Conservation (phyloP, 2,797 vertebrate species). For the Pogonophryne albipinna region DNA sequence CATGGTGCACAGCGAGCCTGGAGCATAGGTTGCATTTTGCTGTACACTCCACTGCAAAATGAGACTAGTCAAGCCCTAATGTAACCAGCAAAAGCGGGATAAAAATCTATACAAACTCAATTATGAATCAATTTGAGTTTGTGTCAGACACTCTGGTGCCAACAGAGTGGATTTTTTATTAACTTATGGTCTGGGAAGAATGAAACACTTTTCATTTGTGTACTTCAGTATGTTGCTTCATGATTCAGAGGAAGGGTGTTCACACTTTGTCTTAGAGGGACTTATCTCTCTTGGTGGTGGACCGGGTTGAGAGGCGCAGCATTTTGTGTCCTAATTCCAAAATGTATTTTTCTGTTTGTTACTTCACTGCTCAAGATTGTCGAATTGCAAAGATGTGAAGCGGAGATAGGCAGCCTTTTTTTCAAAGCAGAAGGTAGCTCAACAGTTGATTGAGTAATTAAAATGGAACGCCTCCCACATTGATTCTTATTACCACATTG, state of each 20-base stretch:
- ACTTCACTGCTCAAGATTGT: conserved; percentile 22
- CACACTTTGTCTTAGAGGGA: conserved; percentile 78
- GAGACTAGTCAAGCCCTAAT: conserved; percentile 89
- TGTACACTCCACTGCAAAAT: conserved; percentile 87
- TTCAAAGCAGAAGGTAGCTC: conserved; percentile 57
- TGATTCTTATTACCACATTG: conserved; percentile 61
- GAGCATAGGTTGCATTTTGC: conserved; percentile 83
- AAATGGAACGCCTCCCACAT: conserved; percentile 67
- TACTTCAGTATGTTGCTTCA: conserved; percentile 88
- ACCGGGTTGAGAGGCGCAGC: conserved; percentile 29
- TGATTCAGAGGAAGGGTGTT: conserved; percentile 84
- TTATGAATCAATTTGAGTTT: conserved; percentile 92
- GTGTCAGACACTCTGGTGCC: conserved; percentile 92
- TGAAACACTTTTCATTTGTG: conserved; percentile 91
- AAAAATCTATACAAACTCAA: conserved; percentile 90
- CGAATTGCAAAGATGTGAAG: conserved; percentile 23
- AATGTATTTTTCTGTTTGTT: conserved; percentile 43
- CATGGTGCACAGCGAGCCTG: conserved; percentile 71
- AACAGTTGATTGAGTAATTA: conserved; percentile 74
- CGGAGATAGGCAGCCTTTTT: conserved; percentile 14
- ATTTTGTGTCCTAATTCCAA: conserved; percentile 28
- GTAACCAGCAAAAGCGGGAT: conserved; percentile 90
- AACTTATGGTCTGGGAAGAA: conserved; percentile 89
- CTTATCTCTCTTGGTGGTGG: conserved; percentile 61
- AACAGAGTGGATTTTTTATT: conserved; percentile 91